These are phyloP conservation scores for Erebia aethiops DNA, from an alignment of 2,888 invertebrate genomes.

Conservation along the genomic window DNA sequence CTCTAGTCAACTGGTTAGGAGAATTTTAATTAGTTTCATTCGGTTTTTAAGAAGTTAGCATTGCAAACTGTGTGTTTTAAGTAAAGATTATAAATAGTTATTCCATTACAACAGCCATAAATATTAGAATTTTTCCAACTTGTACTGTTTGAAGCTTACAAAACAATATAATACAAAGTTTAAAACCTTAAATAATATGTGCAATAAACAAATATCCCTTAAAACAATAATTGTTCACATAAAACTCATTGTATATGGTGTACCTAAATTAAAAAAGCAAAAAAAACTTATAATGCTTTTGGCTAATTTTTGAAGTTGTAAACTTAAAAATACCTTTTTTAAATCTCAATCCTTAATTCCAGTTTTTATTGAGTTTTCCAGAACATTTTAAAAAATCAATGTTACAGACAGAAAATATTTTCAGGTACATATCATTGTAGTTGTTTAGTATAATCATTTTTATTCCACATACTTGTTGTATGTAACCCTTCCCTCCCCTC, in stretches of 20 bases:
- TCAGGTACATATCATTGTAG: too few relatives aligned
- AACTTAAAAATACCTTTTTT: background rate
- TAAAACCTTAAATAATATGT: slow-evolving; percentile 10
- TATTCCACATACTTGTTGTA: too few relatives aligned
- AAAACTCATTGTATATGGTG: slow-evolving; percentile 12
- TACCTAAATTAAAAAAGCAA: background rate
- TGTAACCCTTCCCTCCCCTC: too few relatives aligned
- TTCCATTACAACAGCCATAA: background rate
- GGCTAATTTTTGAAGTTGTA: background rate
- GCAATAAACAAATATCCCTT: slow-evolving; percentile 15
- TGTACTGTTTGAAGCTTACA: slow-evolving; percentile 16
- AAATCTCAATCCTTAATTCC: background rate
- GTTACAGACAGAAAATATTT: too few relatives aligned
- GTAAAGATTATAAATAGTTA: too few relatives aligned
- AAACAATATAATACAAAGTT: slow-evolving; percentile 12
- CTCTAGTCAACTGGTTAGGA: too few relatives aligned
- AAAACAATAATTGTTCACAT: slow-evolving; percentile 19
- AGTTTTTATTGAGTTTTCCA: background rate
- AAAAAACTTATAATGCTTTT: background rate
- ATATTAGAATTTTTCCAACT: background rate
- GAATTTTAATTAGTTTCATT: too few relatives aligned
- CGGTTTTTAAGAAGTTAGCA: too few relatives aligned
- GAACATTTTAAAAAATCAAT: background rate
- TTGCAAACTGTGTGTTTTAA: too few relatives aligned
- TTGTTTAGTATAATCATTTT: background rate